A percentile compares a stretch with the other conserved stretches of the same genome.
Conservation (phyloP, 2,797 vertebrate genomes). For the Anguilla marmorata region DNA sequence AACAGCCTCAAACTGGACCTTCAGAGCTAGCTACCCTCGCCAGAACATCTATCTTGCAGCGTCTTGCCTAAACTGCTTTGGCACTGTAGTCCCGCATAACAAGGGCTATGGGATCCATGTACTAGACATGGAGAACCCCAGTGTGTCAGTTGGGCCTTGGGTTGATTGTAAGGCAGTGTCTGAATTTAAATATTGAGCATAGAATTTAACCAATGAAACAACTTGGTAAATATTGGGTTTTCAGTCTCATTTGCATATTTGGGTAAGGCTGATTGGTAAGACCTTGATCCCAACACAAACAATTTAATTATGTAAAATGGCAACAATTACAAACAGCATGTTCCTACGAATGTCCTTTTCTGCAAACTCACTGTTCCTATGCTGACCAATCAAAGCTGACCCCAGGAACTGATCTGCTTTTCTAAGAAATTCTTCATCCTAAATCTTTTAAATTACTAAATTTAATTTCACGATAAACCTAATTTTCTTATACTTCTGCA, state of each 20-base stretch:
- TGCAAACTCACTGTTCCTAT: neutral
- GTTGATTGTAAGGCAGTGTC: neutral
- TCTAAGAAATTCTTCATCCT: neutral
- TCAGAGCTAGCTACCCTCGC: neutral
- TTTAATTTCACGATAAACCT: neutral
- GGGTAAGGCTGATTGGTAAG: neutral
- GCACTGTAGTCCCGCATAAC: neutral
- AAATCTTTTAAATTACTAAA: neutral
- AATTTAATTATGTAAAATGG: neutral
- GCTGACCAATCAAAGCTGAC: neutral
- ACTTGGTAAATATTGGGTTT: neutral
- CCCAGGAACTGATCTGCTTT: neutral
- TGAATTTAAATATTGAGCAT: neutral
- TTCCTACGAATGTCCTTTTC: neutral
- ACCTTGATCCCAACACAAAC: neutral
- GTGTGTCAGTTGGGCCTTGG: neutral
- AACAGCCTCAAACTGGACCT: neutral
- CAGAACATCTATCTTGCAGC: neutral
- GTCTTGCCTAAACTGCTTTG: neutral
- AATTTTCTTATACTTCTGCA: neutral
- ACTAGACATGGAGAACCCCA: neutral
- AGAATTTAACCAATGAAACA: neutral
- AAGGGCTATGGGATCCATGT: neutral
- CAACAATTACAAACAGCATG: neutral
- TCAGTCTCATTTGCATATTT: neutral